Base-by-base conservation (phyloP, 64 coral and sea anemone genomes). In the Orbicella faveolata region DNA sequence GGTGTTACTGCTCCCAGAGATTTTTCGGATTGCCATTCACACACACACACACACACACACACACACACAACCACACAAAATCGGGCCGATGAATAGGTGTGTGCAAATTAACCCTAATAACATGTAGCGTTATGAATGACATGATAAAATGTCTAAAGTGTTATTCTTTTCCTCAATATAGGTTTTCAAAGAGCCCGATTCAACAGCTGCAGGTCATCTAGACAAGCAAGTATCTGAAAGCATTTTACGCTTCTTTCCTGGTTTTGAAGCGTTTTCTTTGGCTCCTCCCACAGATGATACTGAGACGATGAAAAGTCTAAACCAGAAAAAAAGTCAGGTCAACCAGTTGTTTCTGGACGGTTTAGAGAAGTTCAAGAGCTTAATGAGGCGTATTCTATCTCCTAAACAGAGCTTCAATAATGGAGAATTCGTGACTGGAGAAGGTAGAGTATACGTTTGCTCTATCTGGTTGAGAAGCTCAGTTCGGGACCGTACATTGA, bases 401-500 rank as follows among this genome's bases (percentile, higher is more conserved):
- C 84, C 94, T 20, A 95, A 91, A 90, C 41, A 83, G n/a, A 90
- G 87, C 63, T 64, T 83, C 3, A 95, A 91, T 33, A 73, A 89
- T 73, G 89, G 94, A 70, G 94, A 95, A 72, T 74, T 78, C 21
- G 84, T 95, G 23, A 91, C 94, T 77, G 94, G 94, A 41, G 93
- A 95, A 88, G 93, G 93, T 95, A 88, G 9, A 69, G 52, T 12
- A 79, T 51, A 51, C 18, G 13, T 52, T 78, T 9, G 0, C 35
- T 77, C 20, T 19, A 16, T 41, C 19, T 16, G 11, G 14, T 21
- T 78, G 39, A 52, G 44, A 78, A 78, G 76, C 76, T 78, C 4
- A 52, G 76, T 20, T 78, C 48, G 73, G 73, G 34, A 75, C 73
- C 73, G 9, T 9, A 33, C 73, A 37, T 75, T 33, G 26, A 33